phyloP scores from a whole-genome alignment of 1,140 invertebrate species.

The Ceratitis capitata region DNA sequence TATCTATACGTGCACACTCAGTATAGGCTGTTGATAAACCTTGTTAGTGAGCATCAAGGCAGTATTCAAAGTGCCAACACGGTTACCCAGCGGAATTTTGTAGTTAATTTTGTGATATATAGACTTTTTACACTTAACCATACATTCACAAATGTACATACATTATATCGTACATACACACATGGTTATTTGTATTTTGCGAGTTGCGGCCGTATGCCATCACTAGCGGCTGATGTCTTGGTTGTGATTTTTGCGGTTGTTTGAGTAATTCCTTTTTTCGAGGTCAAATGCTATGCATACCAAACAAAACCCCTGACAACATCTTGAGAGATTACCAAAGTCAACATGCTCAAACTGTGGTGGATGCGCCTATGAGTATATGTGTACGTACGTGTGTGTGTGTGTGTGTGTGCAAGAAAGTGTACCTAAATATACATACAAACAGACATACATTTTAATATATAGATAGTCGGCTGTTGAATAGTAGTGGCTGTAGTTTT shows the following conservation, averaged over 20 bases:
- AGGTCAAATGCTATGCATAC: slow-evolving; percentile 55
- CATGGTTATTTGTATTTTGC: background rate
- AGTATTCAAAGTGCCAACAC: background rate
- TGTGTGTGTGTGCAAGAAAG: background rate
- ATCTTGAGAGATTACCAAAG: slow-evolving; percentile 63
- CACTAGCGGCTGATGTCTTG: background rate
- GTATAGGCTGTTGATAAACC: background rate
- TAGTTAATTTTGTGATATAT: background rate
- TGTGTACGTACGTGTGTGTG: background rate
- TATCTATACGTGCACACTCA: too few species aligned
- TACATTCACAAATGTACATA: background rate
- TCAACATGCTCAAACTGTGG: slow-evolving; percentile 56
- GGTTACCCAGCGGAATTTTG: background rate
- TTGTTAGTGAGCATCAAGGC: slow-evolving; percentile 14
- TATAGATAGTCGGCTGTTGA: background rate
- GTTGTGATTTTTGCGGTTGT: slow-evolving; percentile 35
- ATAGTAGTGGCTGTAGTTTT: background rate
- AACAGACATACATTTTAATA: too few species aligned
- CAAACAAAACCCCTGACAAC: slow-evolving; percentile 57
- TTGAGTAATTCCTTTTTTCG: slow-evolving; percentile 49
- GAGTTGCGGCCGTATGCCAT: background rate
- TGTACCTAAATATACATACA: background rate
- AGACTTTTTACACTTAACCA: background rate
- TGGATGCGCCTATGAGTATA: too few species aligned
- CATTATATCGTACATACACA: background rate